Percentiles rank a stretch among this genome's conserved stretches.
These are phyloP conservation scores for Zaprionus nigranus DNA, from an alignment of 1,140 invertebrate genomes.

Conservation along the genomic window DNA sequence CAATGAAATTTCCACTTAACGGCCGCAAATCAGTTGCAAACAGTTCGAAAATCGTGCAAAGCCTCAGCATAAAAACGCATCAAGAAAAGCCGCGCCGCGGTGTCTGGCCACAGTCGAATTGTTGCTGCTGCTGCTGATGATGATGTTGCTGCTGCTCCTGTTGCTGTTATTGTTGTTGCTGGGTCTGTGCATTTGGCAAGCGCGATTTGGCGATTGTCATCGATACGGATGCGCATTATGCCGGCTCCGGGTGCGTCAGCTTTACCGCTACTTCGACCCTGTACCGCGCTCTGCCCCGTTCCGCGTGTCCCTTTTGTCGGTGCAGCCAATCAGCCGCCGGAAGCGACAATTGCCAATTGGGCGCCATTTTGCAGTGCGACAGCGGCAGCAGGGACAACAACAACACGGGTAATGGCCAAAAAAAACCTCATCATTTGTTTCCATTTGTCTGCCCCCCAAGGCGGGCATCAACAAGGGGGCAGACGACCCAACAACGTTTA, in stretches of 20 bases:
- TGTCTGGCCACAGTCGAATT: slow-evolving; percentile 37
- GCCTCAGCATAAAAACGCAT: slow-evolving; percentile 72
- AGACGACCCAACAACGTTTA: slow-evolving; percentile 49
- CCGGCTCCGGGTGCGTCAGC: slow-evolving; percentile 36
- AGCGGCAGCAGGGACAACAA: slow-evolving; percentile 39
- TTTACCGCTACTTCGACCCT: slow-evolving; percentile 2
- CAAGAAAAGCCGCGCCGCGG: slow-evolving; percentile 45
- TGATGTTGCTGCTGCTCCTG: slow-evolving; percentile 32
- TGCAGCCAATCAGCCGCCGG: slow-evolving; percentile 76
- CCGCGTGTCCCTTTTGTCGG: slow-evolving; percentile 13
- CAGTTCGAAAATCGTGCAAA: slow-evolving; percentile 21
- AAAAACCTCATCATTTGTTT: slow-evolving; percentile 79
- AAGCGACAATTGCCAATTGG: slow-evolving; percentile 80
- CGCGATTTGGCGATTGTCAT: slow-evolving; percentile 52
- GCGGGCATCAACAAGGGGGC: not conserved
- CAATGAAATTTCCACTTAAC: slow-evolving; percentile 71
- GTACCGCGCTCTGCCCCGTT: not conserved
- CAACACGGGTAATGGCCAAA: slow-evolving; percentile 36
- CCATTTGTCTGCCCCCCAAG: slow-evolving; percentile 50
- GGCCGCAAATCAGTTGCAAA: slow-evolving; percentile 62
- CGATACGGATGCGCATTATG: slow-evolving; percentile 78
- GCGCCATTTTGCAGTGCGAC: slow-evolving; percentile 63
- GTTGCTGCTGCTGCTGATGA: slow-evolving; percentile 15
- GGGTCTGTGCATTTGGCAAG: slow-evolving; percentile 65
- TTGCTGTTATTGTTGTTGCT: slow-evolving; percentile 34